Evolutionary conservation across 2,888 invertebrate species (phyloP), one percentile per base, ranked within the genome.

Genomic region (Chaetogeoica ovagalla): DNA sequence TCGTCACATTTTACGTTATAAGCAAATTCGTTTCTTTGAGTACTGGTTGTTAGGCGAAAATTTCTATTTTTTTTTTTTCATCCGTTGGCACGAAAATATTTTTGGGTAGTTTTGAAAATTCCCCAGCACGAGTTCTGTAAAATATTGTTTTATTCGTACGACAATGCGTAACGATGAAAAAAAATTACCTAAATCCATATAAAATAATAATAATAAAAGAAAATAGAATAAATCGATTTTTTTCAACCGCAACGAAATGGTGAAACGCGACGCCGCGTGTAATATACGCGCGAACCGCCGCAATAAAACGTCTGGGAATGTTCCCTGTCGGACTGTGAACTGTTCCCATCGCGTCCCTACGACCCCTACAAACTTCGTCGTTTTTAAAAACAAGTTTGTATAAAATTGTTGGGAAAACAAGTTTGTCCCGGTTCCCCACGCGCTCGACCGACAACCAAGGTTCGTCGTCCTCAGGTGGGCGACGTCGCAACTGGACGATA

Each of bases 401-500:
- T 21, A 43, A 55, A 65, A 63, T 8, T 37, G 63, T 74, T 37
- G 63, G n/a, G n/a, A 39, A 39, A 39, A 30, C 65, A 39, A 13
- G 55, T 74, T 55, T 7, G 39, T 7, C 3, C 37, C n/a, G 11
- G 30, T 19, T 17, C 37, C 63, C 63, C 37, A 17, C 37, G 17
- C 59, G 57, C 19, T 66, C 37, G 48, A 60, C 69, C 21, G n/a
- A 30, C 13, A 37, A 11, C 9, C 48, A 30, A 30, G 30, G 60
- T 69, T 62, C 39, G 37, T 37, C 52, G 37, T 37, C 52, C 69
- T 52, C 77, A 59, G 68, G 68, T 68, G 60, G 60, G 37, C 37
- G 52, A 62, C 70, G 70, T 77, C 77, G 37, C 69, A 69, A 77
- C 77, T 21, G 62, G 37, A 60, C 62, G 68, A 77, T 70, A 70